Base-by-base conservation (phyloP, 92 coral and sea anemone species). In the Chrysogorgia sp. region DNA sequence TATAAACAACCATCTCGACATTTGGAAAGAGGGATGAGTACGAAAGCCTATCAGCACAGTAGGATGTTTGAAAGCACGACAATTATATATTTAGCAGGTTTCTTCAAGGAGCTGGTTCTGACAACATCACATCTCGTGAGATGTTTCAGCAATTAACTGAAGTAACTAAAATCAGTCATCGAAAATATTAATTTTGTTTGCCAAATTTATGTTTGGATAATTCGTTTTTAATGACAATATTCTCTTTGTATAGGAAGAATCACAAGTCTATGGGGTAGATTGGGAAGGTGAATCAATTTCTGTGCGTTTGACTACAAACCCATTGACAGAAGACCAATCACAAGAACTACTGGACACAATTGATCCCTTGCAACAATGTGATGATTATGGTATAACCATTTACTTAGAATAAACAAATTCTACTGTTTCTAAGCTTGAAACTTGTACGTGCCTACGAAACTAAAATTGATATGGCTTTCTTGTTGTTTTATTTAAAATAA, bases 41-140 rank as follows among this genome's bases (percentile, higher is more conserved):
- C 79, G 48, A 58, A 81, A 83, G 52, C 55, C 62, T 22, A 83
- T 87, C 69, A 87, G 91, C 41, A 87, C 91, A 49, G 91, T 83
- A 50, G 91, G 91, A 48, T 71, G 83, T 63, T 64, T 50, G 64
- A 71, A 79, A 40, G 85, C 85, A 28, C 83, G 74, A 82, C 88
- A 83, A 29, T 50, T 87, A 62, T 87, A 74, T 63, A 83, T 83
- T n/a, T 74, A 67, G 83, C 28, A 87, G 87, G 23, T 81, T 87
- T 24, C 82, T 87, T 9, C 52, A 76, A 40, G 45, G 20, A 30
- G 37, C 43, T 20, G 24, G 8, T 63, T 63, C 69, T 24, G 43
- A 63, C 15, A 37, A 29, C 35, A 13, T 33, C n/a, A 43, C 69
- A 24, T n/a, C 37, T 29, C 37, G 35, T 31, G 35, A 63, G n/a